Evolutionary conservation across 2,888 invertebrate species (phyloP).

Genomic region (Bimastos eiseni): DNA sequence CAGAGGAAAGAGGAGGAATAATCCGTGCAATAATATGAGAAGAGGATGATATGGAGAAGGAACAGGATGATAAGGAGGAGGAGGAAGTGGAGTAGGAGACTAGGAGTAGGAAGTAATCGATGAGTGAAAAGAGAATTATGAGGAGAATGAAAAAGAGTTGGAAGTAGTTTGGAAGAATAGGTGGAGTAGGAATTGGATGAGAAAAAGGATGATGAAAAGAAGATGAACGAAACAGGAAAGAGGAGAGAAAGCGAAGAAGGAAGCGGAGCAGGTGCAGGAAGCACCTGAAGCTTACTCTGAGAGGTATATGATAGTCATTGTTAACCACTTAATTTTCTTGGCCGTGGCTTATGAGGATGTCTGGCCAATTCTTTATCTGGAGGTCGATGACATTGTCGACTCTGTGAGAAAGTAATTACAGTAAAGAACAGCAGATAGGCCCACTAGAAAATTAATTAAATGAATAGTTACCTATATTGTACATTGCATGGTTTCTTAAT

Average conservation of each 20-base stretch:
- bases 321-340: neutral
- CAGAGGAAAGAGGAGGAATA: neutral
- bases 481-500: neutral
- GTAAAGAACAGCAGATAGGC: neutral
- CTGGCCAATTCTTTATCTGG: neutral
- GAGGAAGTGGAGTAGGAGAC: neutral
- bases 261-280: neutral
- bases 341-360: neutral
- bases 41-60: neutral
- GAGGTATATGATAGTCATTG: neutral
- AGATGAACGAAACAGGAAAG: neutral
- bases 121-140: neutral
- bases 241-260: neutral
- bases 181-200: neutral
- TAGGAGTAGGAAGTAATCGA: neutral
- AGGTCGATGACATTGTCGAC: neutral
- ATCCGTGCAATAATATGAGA: neutral
- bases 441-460: neutral
- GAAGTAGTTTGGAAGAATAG: neutral
- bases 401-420: neutral
- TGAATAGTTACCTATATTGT: neutral
- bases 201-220: neutral
- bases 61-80: neutral
- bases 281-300: neutral
- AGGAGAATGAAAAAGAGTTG: neutral